A percentile compares a stretch with the other conserved stretches of the same genome.
Conservation (phyloP, 2,888 invertebrate genomes). For the Cerastis rubricosa region DNA sequence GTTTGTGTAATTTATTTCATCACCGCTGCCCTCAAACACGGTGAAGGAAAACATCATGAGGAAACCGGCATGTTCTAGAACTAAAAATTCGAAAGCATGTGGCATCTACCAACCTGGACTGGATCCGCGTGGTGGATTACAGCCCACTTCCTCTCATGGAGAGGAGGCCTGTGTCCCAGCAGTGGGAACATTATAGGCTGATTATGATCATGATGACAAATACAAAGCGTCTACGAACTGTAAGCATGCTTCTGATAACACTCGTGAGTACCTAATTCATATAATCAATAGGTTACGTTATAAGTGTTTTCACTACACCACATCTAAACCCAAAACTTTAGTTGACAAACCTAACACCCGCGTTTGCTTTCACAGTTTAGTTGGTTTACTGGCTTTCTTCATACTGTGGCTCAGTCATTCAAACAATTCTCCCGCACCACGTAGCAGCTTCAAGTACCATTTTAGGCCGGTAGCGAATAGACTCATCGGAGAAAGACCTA, state of each 20-base stretch:
- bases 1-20: no score
- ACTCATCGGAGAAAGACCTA: not conserved
- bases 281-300: not conserved
- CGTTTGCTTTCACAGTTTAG: not conserved
- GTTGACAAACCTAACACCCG: not conserved
- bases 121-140: no score
- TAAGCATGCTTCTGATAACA: not conserved
- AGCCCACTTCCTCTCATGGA: no score
- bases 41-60: no score
- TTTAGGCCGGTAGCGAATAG: not conserved
- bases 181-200: no score
- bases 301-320: not conserved
- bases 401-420: not conserved
- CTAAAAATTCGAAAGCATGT: no score
- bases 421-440: not conserved
- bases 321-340: not conserved
- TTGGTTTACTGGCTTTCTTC: not conserved
- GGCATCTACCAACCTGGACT: no score
- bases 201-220: no score
- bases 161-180: no score
- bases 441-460: not conserved
- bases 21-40: no score
- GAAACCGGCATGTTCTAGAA: no score
- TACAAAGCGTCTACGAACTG: not conserved
- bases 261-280: not conserved